These are phyloP conservation scores for Vulpes vulpes DNA, from an alignment of 2,113 vertebrate genomes.

Conservation along the genomic window DNA sequence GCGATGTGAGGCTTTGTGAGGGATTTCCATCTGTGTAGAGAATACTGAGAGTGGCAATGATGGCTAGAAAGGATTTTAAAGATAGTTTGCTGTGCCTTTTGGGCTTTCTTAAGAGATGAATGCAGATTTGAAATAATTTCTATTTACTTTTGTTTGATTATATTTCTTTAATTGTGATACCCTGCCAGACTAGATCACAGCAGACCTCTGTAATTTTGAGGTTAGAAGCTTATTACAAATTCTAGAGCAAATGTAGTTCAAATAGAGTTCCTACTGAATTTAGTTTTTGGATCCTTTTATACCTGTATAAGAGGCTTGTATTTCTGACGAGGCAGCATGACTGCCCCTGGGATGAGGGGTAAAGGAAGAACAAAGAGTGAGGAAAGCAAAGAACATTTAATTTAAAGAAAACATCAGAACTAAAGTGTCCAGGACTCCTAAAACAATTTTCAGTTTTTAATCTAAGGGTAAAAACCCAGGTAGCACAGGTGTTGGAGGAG, in stretches of 20 bases:
- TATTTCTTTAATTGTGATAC: conserved; percentile 31
- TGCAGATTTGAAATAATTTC: conserved; percentile 22
- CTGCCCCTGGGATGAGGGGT: not conserved
- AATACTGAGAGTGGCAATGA: not conserved
- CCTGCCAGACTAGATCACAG: not conserved
- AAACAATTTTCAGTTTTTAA: not conserved
- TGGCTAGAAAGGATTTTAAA: not conserved
- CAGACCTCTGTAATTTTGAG: not conserved
- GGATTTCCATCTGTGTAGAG: not conserved
- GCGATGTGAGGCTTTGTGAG: not conserved
- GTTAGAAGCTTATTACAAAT: conserved; percentile 43
- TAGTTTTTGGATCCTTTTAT: not conserved
- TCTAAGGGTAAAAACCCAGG: not conserved
- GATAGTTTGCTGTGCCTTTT: not conserved
- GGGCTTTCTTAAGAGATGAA: not conserved
- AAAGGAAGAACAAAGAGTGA: conserved; percentile 22
- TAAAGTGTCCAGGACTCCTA: not conserved
- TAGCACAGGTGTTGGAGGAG: not conserved
- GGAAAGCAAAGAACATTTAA: not conserved
- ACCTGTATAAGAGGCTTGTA: not conserved
- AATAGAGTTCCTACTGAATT: conserved; percentile 16
- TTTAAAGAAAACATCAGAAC: not conserved
- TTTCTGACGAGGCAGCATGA: not conserved
- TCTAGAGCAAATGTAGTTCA: not conserved
- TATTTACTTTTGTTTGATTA: conserved; percentile 55